phyloP scores from a whole-genome alignment of 2,888 invertebrate species.

The Boloria euphrosyne region DNA sequence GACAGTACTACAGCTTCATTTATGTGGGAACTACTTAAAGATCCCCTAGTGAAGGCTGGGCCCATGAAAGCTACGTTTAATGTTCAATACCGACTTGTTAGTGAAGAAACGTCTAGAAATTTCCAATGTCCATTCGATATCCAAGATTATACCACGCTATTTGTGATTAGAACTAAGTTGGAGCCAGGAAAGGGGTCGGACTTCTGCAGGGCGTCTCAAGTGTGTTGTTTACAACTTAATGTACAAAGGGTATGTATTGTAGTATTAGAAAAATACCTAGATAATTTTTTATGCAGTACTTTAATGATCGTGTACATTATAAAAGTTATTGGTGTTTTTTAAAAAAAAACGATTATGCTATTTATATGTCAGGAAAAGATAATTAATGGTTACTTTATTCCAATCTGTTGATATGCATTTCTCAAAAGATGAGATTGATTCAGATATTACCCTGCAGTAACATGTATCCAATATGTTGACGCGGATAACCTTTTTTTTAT shows the following conservation, averaged over 20 bases:
- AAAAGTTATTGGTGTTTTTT: no score
- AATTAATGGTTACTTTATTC: no score
- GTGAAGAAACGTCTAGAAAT: slow-evolving; percentile 62
- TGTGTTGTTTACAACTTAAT: slow-evolving; percentile 90
- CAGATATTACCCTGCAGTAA: no score
- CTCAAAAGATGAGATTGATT: no score
- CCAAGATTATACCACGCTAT: slow-evolving; percentile 92
- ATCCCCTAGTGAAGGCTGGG: slow-evolving; percentile 81
- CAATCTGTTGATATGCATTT: no score
- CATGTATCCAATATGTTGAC: no score
- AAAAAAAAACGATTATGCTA: no score
- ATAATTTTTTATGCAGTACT: not conserved
- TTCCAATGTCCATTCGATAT: slow-evolving; percentile 90
- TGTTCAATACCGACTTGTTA: slow-evolving; percentile 60
- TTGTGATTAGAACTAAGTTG: slow-evolving; percentile 89
- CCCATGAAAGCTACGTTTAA: slow-evolving; percentile 76
- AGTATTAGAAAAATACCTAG: not conserved
- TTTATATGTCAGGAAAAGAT: no score
- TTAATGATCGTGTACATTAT: no score
- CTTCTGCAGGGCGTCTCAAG: slow-evolving; percentile 93
- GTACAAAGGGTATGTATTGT: slow-evolving; percentile 83
- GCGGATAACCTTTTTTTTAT: no score
- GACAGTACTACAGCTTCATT: slow-evolving; percentile 90
- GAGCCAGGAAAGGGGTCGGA: slow-evolving; percentile 91
- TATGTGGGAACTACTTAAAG: slow-evolving; percentile 90